A percentile compares a stretch with the other conserved stretches of the same genome.
These are phyloP conservation scores for Tetramorium simillimum DNA, from an alignment of 1,140 invertebrate species.

Conservation along the genomic window DNA sequence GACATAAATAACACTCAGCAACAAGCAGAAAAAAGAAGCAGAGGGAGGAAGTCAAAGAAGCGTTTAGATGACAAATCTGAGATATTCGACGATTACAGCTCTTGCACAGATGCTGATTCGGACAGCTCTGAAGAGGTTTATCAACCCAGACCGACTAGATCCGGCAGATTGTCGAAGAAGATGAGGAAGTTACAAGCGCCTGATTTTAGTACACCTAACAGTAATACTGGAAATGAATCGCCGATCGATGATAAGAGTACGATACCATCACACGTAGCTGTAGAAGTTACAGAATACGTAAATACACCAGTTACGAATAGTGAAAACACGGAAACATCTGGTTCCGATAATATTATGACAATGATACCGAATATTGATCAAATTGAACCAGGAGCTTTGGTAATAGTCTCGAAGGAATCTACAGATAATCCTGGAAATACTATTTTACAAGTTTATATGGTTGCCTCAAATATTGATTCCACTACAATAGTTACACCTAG, in stretches of 20 bases:
- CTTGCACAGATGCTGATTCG: slow-evolving; percentile 50
- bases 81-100: slow-evolving; percentile 43
- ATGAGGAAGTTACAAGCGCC: slow-evolving; percentile 77
- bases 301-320: not conserved
- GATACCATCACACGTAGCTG: slow-evolving; percentile 5
- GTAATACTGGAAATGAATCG: not conserved
- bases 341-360: slow-evolving; percentile 59
- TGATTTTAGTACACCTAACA: slow-evolving; percentile 74
- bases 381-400: slow-evolving; percentile 82
- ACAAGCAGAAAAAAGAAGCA: slow-evolving; percentile 28
- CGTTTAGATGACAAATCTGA: slow-evolving; percentile 15
- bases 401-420: slow-evolving; percentile 82
- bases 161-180: slow-evolving; percentile 79
- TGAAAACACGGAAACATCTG: slow-evolving; percentile 10
- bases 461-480: slow-evolving; percentile 73
- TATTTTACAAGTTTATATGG: slow-evolving; percentile 83
- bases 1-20: not conserved
- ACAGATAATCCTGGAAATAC: slow-evolving; percentile 80
- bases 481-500: slow-evolving; percentile 62
- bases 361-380: slow-evolving; percentile 76
- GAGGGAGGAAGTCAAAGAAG: slow-evolving; percentile 38
- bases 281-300: slow-evolving; percentile 12
- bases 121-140: slow-evolving; percentile 79
- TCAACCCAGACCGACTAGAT: slow-evolving; percentile 80
- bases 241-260: slow-evolving; percentile 27